Conservation (phyloP, 2,113 vertebrate species). For the Menidia beryllina region DNA sequence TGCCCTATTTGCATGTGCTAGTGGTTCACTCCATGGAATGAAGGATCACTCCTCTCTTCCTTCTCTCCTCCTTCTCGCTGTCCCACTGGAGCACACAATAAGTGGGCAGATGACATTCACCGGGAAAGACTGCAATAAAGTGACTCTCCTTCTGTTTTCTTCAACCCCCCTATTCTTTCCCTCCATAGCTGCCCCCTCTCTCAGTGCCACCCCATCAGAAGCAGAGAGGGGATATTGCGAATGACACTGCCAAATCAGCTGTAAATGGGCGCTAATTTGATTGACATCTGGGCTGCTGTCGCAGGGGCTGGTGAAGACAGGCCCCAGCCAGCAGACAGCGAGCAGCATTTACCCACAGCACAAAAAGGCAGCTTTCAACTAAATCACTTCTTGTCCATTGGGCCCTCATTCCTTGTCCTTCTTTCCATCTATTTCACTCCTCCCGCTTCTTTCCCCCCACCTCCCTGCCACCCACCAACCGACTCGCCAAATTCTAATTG, state of each 20-base stretch:
- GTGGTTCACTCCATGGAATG: slow-evolving; percentile 92
- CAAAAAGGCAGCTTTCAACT: slow-evolving; percentile 94
- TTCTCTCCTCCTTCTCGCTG: slow-evolving; percentile 75
- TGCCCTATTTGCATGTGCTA: slow-evolving; percentile 96
- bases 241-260: slow-evolving; percentile 99
- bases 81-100: slow-evolving; percentile 83
- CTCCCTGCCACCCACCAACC: slow-evolving; percentile 63
- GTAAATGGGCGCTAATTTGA: slow-evolving; percentile 99
- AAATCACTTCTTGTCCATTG: slow-evolving; percentile 98
- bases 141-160: slow-evolving; percentile 71
- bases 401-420: slow-evolving; percentile 74
- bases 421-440: slow-evolving; percentile 35
- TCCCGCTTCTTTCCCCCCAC: slow-evolving; percentile 55
- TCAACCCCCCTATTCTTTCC: slow-evolving; percentile 29
- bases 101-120: slow-evolving; percentile 99
- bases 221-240: slow-evolving; percentile 96
- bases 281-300: slow-evolving; percentile 99
- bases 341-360: slow-evolving; percentile 57
- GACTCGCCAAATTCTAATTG: slow-evolving; percentile 97
- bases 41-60: slow-evolving; percentile 91
- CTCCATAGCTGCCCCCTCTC: slow-evolving; percentile 77
- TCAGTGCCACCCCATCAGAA: slow-evolving; percentile 92
- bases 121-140: slow-evolving; percentile 83
- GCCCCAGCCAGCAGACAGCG: slow-evolving; percentile 84
- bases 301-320: slow-evolving; percentile 89